These are phyloP conservation scores for Barnardius zonarius DNA, from an alignment of 2,113 vertebrate genomes.

Conservation along the genomic window DNA sequence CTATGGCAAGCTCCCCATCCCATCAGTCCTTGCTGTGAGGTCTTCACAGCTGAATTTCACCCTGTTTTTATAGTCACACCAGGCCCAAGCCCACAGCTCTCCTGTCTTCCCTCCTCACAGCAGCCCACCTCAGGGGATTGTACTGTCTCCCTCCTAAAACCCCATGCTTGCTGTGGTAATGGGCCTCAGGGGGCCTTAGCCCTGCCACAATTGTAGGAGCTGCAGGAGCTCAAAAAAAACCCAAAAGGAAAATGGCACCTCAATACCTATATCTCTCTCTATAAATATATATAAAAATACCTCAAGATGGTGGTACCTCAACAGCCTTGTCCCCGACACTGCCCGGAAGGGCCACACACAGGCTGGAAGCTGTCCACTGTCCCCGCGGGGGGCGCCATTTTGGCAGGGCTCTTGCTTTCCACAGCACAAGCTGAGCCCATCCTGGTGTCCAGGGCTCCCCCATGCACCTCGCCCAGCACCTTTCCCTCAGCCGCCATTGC, in stretches of 20 bases:
- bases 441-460: fast-evolving
- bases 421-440: fast-evolving
- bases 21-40: background rate
- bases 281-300: background rate
- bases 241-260: background rate
- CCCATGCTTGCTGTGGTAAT: fast-evolving
- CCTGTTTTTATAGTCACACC: background rate
- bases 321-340: background rate
- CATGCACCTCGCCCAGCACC: fast-evolving
- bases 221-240: background rate
- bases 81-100: fast-evolving
- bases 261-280: background rate
- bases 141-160: fast-evolving
- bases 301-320: background rate
- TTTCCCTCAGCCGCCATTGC: fast-evolving
- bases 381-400: background rate
- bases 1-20: background rate
- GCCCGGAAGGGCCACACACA: fast-evolving
- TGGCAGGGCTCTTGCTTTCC: background rate
- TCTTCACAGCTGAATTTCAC: fast-evolving
- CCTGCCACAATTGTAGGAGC: background rate
- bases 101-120: background rate
- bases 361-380: too few relatives aligned
- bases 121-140: fast-evolving
- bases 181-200: background rate